Evolutionary conservation across 2,797 vertebrate genomes (phyloP).

Genomic region (Sebastes iracundus): DNA sequence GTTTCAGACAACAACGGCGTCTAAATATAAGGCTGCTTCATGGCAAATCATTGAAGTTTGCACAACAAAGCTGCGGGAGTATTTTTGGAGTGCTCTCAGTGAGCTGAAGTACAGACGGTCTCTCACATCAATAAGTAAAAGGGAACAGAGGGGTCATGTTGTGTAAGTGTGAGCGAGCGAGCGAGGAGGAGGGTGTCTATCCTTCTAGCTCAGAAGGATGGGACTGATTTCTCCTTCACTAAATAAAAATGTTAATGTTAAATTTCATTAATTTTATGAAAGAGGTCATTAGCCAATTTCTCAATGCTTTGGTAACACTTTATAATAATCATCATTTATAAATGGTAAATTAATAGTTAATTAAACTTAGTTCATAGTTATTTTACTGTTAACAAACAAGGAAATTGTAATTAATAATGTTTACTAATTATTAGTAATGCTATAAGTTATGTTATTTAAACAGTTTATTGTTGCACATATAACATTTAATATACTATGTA

Average conservation of each 20-base stretch:
- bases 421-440: too few relatives aligned
- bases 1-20: background rate
- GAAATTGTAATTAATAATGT: too few relatives aligned
- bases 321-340: too few relatives aligned
- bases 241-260: background rate
- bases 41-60: constrained; percentile 1
- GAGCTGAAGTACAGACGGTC: constrained; percentile 17
- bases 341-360: too few relatives aligned
- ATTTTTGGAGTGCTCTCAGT: constrained; percentile 47
- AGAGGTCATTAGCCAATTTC: background rate
- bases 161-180: background rate
- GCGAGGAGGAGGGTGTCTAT: too few relatives aligned
- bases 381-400: too few relatives aligned
- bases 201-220: background rate
- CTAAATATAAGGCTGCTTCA: constrained; percentile 49
- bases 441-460: too few relatives aligned
- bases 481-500: too few relatives aligned
- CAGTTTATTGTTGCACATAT: too few relatives aligned
- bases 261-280: background rate
- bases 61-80: constrained; percentile 39
- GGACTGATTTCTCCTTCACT: background rate
- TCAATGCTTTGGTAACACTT: background rate
- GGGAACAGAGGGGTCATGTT: constrained; percentile 14
- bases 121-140: constrained; percentile 60
- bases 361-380: too few relatives aligned